Conservation (phyloP, 2,113 vertebrate genomes). For the Indicator maculatus region DNA sequence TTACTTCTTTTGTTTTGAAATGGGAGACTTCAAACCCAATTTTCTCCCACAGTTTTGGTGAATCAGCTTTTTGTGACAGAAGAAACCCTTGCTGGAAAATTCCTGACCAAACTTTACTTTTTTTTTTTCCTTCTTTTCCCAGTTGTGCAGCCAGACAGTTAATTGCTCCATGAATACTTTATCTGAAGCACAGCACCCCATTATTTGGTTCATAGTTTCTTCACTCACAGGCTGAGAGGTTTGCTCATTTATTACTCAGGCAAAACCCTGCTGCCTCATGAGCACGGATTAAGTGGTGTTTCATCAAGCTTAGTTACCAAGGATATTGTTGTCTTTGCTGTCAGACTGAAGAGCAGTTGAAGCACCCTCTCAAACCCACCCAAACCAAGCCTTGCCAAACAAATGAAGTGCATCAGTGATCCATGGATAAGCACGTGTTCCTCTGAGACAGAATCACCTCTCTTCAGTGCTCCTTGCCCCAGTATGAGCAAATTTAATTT, state of each 20-base stretch:
- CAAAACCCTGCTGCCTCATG: not conserved
- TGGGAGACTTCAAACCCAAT: not conserved
- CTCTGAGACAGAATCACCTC: not conserved
- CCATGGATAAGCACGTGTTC: not conserved
- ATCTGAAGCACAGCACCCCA: not conserved
- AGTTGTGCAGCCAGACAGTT: not conserved
- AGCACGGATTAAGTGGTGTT: constrained; percentile 7
- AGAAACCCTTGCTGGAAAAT: not conserved
- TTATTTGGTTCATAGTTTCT: not conserved
- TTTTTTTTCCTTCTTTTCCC: not conserved
- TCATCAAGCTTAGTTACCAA: not conserved
- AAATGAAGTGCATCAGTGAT: not conserved
- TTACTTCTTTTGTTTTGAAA: not conserved
- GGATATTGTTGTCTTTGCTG: constrained; percentile 7
- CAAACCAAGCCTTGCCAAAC: constrained; percentile 13
- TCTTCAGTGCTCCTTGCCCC: not conserved
- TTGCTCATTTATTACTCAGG: not conserved
- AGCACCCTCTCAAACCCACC: not conserved
- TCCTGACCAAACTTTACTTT: not conserved
- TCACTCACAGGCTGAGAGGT: not conserved
- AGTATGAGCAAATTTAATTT: constrained; percentile 33
- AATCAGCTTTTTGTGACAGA: not conserved
- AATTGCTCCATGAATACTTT: not conserved
- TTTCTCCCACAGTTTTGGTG: not conserved
- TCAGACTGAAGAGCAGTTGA: not conserved